These are phyloP conservation scores for Sesamia inferens DNA, from an alignment of 2,888 invertebrate species.

Conservation along the genomic window DNA sequence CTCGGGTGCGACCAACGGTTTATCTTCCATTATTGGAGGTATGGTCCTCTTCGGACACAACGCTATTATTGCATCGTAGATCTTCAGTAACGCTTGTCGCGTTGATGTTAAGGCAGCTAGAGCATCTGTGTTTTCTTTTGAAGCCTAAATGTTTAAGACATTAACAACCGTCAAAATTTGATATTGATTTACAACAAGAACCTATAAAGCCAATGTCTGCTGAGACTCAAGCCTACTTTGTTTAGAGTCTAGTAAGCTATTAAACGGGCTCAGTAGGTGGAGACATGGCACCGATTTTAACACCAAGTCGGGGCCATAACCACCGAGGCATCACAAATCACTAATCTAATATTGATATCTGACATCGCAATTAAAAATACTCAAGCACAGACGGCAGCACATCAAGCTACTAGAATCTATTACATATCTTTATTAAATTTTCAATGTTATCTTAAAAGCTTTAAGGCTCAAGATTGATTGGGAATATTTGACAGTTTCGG, in stretches of 20 bases:
- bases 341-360: not conserved
- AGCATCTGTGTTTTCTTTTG: conserved; percentile 90
- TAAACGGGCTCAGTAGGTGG: no score
- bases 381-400: not conserved
- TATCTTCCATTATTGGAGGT: conserved; percentile 89
- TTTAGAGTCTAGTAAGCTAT: not conserved
- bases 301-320: not conserved
- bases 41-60: conserved; percentile 90
- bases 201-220: no score
- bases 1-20: conserved; percentile 79
- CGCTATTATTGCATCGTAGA: conserved; percentile 91
- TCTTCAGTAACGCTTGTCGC: conserved; percentile 91
- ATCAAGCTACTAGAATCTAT: no score
- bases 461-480: no score
- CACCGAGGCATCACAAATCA: not conserved
- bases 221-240: no score
- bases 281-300: not conserved
- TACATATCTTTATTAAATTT: no score
- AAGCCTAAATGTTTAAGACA: conserved; percentile 73
- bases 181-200: not conserved
- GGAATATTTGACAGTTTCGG: no score
- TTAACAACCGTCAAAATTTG: not conserved
- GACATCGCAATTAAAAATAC: not conserved
- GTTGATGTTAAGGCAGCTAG: conserved; percentile 90
- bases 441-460: no score